Evolutionary conservation across 2,888 invertebrate genomes (phyloP), one percentile per base, ranked within the genome.

Genomic region (Dichetophora obliterata): DNA sequence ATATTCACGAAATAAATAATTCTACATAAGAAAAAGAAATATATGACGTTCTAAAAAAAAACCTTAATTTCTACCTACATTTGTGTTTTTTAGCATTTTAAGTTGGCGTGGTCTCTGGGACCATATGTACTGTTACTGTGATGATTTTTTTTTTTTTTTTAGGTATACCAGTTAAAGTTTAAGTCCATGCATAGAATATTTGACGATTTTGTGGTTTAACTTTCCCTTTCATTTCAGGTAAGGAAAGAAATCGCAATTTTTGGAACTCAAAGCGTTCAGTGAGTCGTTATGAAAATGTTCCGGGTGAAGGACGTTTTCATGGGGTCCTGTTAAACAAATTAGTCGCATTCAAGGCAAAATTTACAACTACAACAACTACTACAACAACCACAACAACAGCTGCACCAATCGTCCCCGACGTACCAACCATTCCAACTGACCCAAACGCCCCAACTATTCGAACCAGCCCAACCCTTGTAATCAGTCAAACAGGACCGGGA

Each of bases 281-380:
- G 0, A 81, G 81, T 2, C 81, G 81, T 5, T 63, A 78, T 31
- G 83, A 82, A 61, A 68, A 81, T 70, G 81, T 78, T 1, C 11
- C 43, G 59, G 77, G 77, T 4, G 82, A 85, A 65, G 85, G 82
- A 16, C 85, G 86, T 0, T 81, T 86, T 75, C 76, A 81, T 5
- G 71, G 82, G 0, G 72, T 77, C 9, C 71, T 86, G 0, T 61
- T 83, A 70, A 82, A 84, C 50, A 84, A 85, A 74, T 76, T 86
- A 6, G 75, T 75, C 48, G 1, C 78, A 0, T 31, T 81, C 1
- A 84, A 83, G 78, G 68, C 76, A 4, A 34, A 11, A 1, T 74
- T 74, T 9, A 75, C 79, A 3, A 78, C 75, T 6, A n/a, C 78
- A 63, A 6, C 75, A n/a, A 22, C 66, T 2, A 14, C 77, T 8